Base-by-base conservation (phyloP, 1,140 invertebrate species). In the Trichoplusia ni region DNA sequence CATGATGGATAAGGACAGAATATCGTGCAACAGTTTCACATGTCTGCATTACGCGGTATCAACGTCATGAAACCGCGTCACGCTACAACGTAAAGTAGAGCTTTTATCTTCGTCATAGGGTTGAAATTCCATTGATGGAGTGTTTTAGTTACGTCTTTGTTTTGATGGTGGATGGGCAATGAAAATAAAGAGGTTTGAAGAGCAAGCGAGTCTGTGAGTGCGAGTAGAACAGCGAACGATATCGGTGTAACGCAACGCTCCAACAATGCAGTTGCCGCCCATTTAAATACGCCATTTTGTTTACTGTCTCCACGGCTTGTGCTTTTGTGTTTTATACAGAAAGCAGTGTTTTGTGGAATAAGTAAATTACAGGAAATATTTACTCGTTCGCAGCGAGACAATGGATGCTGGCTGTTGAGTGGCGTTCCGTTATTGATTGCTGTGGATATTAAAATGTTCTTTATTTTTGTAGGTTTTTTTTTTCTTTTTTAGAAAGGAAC, bases 201-300 rank as follows among this genome's bases (percentile, higher is more conserved):
- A 61, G 42, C 56, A 23, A 11, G n/a, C 9, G 46, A 51, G 46
- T 29, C 31, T 19, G 64, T 40, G 74, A 68, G 85, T 82, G 83
- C 71, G 81, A 89, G 73, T 54, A 61, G 71, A 77, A 38, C 54
- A 79, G 81, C 71, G 64, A 81, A 60, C 54, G 67, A 68, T 80
- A 77, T 82, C 77, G 75, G 72, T 75, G 78, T 75, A 71, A 78
- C 76, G 76, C 66, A 72, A 69, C 68, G 67, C 37, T 69, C 73
- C 73, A 76, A 87, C 84, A 85, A 87, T 87, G 80, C 78, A 82
- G 87, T 86, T 79, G 80, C 81, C 87, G 87, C 87, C 87, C 87
- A 90, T 90, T 90, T 90, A 89, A 90, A 90, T 89, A 85, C 87
- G 87, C 87, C 87, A 90, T 90, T 86, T 90, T 90, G 87, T 89